Evolutionary conservation across 2,888 invertebrate genomes (phyloP).

Genomic region (Synergus itoensis): DNA sequence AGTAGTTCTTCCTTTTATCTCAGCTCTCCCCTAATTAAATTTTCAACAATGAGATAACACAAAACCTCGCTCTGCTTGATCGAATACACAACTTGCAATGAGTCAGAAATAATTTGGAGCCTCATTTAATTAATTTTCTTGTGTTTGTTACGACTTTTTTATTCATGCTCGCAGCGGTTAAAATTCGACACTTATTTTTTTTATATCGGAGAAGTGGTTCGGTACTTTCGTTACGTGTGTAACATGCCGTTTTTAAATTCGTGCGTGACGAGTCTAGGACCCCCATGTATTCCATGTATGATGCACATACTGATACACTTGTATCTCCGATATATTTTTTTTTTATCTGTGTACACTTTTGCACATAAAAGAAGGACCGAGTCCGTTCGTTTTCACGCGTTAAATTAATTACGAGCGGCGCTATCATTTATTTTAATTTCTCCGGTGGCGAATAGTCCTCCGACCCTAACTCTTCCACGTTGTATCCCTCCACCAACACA

Average conservation of each 20-base stretch:
- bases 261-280: not conserved
- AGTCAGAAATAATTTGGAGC: not conserved
- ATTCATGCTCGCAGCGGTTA: no score
- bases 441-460: slow-evolving; percentile 66
- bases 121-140: not conserved
- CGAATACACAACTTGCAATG: not conserved
- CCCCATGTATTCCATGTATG: not conserved
- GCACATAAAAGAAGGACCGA: slow-evolving; percentile 43
- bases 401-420: slow-evolving; percentile 45
- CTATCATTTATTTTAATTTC: slow-evolving; percentile 64
- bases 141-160: no score
- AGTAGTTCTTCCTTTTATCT: slow-evolving; percentile 8
- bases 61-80: no score
- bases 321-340: not conserved
- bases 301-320: not conserved
- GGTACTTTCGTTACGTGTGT: slow-evolving; percentile 8
- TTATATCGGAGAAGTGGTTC: slow-evolving; percentile 9
- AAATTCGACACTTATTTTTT: slow-evolving; percentile 16
- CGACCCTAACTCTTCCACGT: slow-evolving; percentile 51
- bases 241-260: slow-evolving; percentile 1
- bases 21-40: not conserved
- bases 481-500: slow-evolving; percentile 50
- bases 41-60: not conserved
- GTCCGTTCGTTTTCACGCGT: slow-evolving; percentile 50
- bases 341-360: slow-evolving; percentile 40